These are phyloP conservation scores for Ophion costatus DNA, from an alignment of 2,888 invertebrate genomes.

Conservation along the genomic window DNA sequence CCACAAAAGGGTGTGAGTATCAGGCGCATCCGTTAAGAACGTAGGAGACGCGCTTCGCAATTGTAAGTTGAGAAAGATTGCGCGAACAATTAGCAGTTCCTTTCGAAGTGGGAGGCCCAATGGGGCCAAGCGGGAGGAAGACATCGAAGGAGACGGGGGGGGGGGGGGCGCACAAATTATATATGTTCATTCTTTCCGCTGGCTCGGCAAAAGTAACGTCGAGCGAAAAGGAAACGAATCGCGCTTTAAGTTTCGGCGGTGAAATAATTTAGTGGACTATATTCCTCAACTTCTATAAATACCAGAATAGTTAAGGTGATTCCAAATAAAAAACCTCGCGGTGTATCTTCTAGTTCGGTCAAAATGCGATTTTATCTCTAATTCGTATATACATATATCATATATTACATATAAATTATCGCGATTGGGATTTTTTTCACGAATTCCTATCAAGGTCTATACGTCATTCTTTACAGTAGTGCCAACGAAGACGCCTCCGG, in stretches of 20 bases:
- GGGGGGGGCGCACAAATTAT: background rate
- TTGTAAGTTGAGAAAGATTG: slow-evolving; percentile 62
- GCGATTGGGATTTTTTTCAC: slow-evolving; percentile 4
- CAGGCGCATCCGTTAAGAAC: slow-evolving; percentile 48
- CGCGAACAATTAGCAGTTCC: slow-evolving; percentile 53
- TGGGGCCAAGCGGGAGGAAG: slow-evolving; percentile 4
- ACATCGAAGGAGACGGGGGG: background rate
- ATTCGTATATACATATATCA: background rate
- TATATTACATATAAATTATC: background rate
- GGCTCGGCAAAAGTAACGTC: slow-evolving; percentile 21
- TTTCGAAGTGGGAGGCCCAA: slow-evolving; percentile 20
- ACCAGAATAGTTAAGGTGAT: background rate
- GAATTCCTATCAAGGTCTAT: background rate
- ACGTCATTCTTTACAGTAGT: background rate
- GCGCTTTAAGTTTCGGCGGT: slow-evolving; percentile 7
- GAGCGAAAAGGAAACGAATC: slow-evolving; percentile 7
- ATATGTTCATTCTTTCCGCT: slow-evolving; percentile 27
- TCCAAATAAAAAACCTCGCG: background rate
- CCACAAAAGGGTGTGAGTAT: slow-evolving; percentile 7
- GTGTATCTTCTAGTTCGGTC: background rate
- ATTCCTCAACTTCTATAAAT: slow-evolving; percentile 10
- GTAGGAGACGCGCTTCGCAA: slow-evolving; percentile 57
- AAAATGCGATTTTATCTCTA: slow-evolving; percentile 1
- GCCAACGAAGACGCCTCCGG: background rate
- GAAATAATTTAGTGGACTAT: background rate